Conservation (phyloP, 2,888 invertebrate species). For the Acanthosepion lycidas region DNA sequence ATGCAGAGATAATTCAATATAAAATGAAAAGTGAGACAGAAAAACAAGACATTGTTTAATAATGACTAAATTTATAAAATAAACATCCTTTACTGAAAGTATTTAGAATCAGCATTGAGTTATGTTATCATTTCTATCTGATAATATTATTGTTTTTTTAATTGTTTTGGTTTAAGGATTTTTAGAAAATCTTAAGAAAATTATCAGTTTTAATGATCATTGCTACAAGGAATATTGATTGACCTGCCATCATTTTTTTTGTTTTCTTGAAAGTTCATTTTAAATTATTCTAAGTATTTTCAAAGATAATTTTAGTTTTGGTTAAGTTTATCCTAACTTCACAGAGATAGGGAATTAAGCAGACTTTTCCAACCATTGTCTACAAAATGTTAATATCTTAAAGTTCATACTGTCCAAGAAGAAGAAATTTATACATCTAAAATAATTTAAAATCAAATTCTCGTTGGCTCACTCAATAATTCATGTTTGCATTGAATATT, state of each 20-base stretch:
- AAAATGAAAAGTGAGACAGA: neutral
- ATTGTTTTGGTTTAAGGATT: too few relatives aligned
- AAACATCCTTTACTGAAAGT: neutral
- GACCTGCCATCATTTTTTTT: neutral
- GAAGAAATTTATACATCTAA: too few relatives aligned
- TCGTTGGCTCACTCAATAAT: too few relatives aligned
- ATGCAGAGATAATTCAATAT: neutral
- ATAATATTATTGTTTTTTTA: too few relatives aligned
- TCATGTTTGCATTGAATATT: too few relatives aligned
- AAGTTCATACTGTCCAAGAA: too few relatives aligned
- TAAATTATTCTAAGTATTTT: neutral
- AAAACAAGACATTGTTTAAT: neutral
- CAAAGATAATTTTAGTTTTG: neutral
- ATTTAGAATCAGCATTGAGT: neutral
- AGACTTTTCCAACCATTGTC: too few relatives aligned
- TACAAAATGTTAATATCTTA: too few relatives aligned
- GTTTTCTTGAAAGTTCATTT: neutral
- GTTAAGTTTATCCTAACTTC: neutral
- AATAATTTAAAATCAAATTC: too few relatives aligned
- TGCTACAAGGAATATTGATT: neutral
- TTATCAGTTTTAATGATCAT: too few relatives aligned
- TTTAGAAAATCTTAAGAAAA: too few relatives aligned
- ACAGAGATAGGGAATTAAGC: neutral
- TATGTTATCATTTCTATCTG: neutral
- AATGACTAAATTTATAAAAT: conserved; percentile 1